Conservation (phyloP, 2,888 invertebrate genomes). For the Rhopalosiphum nymphaeae region DNA sequence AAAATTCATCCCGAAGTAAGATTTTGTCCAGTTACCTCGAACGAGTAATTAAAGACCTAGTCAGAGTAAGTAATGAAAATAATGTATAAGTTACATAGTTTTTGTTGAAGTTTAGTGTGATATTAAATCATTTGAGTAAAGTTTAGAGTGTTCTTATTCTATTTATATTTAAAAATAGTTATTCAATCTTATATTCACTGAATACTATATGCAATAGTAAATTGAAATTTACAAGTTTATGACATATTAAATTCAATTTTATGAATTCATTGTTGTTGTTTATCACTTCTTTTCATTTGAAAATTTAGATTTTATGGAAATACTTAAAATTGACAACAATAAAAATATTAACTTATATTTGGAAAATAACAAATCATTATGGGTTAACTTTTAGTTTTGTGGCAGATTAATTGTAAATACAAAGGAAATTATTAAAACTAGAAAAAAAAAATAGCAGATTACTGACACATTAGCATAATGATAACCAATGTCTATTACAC, state of each 20-base stretch:
- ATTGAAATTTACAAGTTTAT: neutral
- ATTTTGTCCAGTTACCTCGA: neutral
- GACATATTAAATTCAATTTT: neutral
- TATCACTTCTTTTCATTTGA: neutral
- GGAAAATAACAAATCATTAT: neutral
- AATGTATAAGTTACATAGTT: neutral
- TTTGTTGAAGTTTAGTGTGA: neutral
- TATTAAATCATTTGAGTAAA: neutral
- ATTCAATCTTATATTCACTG: neutral
- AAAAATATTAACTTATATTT: neutral
- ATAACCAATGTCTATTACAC: neutral
- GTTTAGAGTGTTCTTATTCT: neutral
- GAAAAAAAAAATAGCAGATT: neutral
- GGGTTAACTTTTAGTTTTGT: neutral
- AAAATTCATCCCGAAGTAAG: neutral
- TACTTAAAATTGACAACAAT: neutral
- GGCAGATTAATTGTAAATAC: neutral
- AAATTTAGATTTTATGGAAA: neutral
- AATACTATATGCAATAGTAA: neutral
- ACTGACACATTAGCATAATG: neutral
- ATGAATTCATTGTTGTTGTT: neutral
- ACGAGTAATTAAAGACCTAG: neutral
- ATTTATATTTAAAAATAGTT: neutral
- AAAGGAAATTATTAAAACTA: neutral
- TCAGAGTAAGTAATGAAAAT: neutral